phyloP scores from a whole-genome alignment of 2,797 vertebrate genomes.

The Danio kyathit region DNA sequence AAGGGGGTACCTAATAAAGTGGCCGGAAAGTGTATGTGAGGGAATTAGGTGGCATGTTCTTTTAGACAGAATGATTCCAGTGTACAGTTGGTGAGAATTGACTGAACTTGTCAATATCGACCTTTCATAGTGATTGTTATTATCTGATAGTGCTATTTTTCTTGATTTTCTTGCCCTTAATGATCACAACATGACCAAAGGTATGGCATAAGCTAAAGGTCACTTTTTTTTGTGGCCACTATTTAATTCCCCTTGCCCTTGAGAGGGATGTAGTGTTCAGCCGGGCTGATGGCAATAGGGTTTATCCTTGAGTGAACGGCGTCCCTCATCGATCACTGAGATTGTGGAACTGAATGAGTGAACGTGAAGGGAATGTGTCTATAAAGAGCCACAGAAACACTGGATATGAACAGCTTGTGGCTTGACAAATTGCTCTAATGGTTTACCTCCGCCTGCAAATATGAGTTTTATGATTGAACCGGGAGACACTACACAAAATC shows the following conservation, averaged over 20 bases:
- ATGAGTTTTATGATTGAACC: slow-evolving; percentile 35
- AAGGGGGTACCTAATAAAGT: too few species aligned
- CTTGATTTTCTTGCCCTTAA: background rate
- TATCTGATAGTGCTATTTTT: slow-evolving; percentile 15
- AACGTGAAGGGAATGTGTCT: slow-evolving; percentile 53
- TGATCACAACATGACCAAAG: background rate
- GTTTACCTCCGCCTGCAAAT: slow-evolving; percentile 37
- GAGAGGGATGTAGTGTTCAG: slow-evolving; percentile 39
- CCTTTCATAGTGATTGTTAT: background rate
- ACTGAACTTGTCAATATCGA: background rate
- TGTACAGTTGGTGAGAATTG: background rate
- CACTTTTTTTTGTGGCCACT: background rate
- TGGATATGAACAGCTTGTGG: slow-evolving; percentile 40
- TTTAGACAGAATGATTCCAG: background rate
- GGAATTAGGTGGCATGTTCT: background rate
- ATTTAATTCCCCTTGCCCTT: slow-evolving; percentile 29
- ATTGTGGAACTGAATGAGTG: slow-evolving; percentile 46
- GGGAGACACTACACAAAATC: slow-evolving; percentile 30
- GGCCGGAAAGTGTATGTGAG: background rate
- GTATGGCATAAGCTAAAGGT: slow-evolving; percentile 23
- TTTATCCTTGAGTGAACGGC: slow-evolving; percentile 49
- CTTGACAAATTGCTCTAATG: slow-evolving; percentile 50
- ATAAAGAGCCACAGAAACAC: slow-evolving; percentile 35
- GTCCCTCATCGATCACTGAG: slow-evolving; percentile 51
- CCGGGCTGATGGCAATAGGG: slow-evolving; percentile 10